Conservation (phyloP, 2,888 invertebrate species). For the Cepaea hortensis region DNA sequence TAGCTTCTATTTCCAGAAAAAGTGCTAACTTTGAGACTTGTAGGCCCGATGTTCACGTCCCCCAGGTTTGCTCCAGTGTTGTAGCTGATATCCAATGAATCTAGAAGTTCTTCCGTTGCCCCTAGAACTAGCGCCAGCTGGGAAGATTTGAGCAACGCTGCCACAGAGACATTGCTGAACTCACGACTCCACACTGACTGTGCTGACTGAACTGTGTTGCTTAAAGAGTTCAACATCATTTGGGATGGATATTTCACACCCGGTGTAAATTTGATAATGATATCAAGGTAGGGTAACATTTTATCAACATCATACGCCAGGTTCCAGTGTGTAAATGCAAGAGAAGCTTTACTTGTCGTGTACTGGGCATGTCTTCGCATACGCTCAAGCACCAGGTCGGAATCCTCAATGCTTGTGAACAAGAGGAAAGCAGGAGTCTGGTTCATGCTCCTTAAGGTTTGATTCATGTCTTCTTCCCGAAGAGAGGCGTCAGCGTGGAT, state of each 20-base stretch:
- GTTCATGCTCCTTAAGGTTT: neutral
- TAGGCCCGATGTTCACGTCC: neutral
- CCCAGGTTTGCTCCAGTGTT: neutral
- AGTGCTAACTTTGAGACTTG: conserved; percentile 6
- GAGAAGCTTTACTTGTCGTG: neutral
- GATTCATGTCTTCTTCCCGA: neutral
- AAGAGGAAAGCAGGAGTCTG: conserved; percentile 17
- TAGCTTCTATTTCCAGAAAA: neutral
- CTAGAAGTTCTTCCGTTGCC: neutral
- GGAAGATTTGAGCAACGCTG: neutral
- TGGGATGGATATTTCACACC: neutral
- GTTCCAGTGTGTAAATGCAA: conserved; percentile 23
- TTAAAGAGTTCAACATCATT: neutral
- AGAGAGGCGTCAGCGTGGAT: neutral
- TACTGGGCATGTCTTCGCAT: neutral
- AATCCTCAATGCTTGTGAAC: conserved; percentile 19
- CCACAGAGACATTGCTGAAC: neutral
- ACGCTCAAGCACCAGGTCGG: neutral
- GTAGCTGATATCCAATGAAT: neutral
- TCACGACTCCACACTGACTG: conserved; percentile 20
- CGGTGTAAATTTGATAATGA: neutral
- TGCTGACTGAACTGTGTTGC: neutral
- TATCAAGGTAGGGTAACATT: neutral
- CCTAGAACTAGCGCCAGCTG: neutral
- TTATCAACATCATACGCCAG: neutral